Evolutionary conservation across 2,113 vertebrate genomes (phyloP).

Genomic region (Hippocampus abdominalis): DNA sequence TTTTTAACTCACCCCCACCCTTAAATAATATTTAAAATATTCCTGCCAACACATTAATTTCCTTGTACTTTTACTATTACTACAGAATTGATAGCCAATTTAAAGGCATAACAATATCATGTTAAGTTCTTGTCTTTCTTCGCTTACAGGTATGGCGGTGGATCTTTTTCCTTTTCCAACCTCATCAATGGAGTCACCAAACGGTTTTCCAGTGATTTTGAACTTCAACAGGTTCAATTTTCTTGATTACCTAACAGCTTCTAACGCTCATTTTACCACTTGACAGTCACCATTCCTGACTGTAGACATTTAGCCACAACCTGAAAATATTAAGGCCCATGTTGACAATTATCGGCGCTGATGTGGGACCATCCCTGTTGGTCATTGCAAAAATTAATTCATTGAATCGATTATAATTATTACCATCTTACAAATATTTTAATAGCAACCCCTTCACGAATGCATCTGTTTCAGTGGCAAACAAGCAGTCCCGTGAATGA

Average conservation of each 20-base stretch:
- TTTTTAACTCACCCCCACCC: no score
- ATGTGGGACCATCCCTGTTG: no score
- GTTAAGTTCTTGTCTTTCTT: background rate
- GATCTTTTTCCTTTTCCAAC: conserved; percentile 89
- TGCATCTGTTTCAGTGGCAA: background rate
- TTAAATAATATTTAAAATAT: background rate
- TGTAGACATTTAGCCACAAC: background rate
- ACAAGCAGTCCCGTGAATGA: background rate
- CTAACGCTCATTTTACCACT: background rate
- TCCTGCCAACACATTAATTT: background rate
- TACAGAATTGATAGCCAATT: no score
- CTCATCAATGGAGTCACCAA: conserved; percentile 79
- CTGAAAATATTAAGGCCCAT: background rate
- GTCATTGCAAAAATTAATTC: no score
- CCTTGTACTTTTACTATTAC: background rate
- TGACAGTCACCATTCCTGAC: background rate
- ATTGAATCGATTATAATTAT: no score
- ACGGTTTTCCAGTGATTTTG: conserved; percentile 79
- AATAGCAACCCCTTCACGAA: no score
- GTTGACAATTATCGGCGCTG: no score
- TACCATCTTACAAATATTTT: no score
- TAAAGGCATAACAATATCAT: background rate
- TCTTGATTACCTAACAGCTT: background rate
- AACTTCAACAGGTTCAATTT: conserved; percentile 81
- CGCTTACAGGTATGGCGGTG: conserved; percentile 78